These are phyloP conservation scores for Temnothorax unifasciatus DNA, from an alignment of 2,888 invertebrate genomes.

Conservation along the genomic window DNA sequence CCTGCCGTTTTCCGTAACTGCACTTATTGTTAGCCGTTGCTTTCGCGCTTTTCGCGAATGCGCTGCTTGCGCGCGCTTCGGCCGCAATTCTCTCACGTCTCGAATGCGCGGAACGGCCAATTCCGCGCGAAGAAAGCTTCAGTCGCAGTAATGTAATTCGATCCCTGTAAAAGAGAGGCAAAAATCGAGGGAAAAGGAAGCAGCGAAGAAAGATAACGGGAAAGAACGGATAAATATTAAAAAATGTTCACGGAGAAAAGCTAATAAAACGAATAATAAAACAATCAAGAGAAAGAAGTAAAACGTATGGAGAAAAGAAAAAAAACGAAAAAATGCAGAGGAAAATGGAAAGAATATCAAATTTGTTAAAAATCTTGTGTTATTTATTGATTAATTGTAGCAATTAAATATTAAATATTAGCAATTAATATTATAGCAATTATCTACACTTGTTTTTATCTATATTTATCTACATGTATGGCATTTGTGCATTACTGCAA, in stretches of 20 bases:
- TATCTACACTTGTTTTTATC: not conserved
- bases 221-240: not conserved
- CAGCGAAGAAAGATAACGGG: not conserved
- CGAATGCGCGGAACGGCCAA: conserved; percentile 30
- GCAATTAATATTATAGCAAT: too few species aligned
- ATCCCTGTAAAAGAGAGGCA: conserved; percentile 1
- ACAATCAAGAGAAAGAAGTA: not conserved
- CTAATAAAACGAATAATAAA: not conserved
- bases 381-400: not conserved
- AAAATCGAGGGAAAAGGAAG: not conserved
- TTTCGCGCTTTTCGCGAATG: conserved; percentile 28
- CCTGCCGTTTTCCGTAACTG: conserved; percentile 11
- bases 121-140: conserved; percentile 26
- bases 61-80: not conserved
- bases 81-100: conserved; percentile 30
- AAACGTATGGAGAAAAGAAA: not conserved
- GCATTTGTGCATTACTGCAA: not conserved
- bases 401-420: not conserved
- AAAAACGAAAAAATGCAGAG: not conserved
- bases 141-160: conserved; percentile 2
- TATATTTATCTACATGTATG: not conserved
- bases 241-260: not conserved
- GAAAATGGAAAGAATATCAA: not conserved
- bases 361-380: not conserved
- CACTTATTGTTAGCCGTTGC: conserved; percentile 8